phyloP scores from a whole-genome alignment of 2,797 vertebrate genomes.

The Sebastes elongatus region DNA sequence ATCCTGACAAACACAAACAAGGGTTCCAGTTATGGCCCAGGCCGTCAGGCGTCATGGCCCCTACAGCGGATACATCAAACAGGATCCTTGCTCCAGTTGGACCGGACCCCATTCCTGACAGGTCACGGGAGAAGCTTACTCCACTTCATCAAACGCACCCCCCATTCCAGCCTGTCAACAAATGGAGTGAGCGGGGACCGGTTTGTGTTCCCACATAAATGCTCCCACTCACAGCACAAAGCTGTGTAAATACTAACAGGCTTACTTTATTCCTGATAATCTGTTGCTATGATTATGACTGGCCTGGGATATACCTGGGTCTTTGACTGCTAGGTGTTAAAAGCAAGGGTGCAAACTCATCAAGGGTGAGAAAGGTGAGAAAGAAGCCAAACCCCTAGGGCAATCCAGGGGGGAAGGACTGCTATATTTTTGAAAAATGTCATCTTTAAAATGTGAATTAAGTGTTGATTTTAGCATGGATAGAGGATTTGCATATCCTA shows the following conservation, averaged over 20 bases:
- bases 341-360: background rate
- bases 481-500: too few relatives aligned
- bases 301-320: constrained; percentile 21
- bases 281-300: constrained; percentile 39
- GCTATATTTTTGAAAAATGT: too few relatives aligned
- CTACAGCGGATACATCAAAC: constrained; percentile 54
- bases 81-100: constrained; percentile 4
- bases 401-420: background rate
- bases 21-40: constrained; percentile 41
- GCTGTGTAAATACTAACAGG: constrained; percentile 29
- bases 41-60: constrained; percentile 10
- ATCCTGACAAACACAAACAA: constrained; percentile 66
- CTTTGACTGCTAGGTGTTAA: constrained; percentile 33
- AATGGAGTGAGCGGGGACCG: constrained; percentile 13
- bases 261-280: constrained; percentile 37
- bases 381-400: background rate
- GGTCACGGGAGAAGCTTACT: constrained; percentile 54
- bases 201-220: constrained; percentile 54
- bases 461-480: background rate
- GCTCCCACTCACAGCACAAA: constrained; percentile 25
- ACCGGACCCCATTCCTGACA: constrained; percentile 45
- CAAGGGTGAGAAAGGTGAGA: background rate
- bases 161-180: constrained; percentile 65
- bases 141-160: constrained; percentile 53
- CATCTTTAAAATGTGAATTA: background rate